phyloP scores from a whole-genome alignment of 2,888 invertebrate genomes.

The Hypercompe scribonia region DNA sequence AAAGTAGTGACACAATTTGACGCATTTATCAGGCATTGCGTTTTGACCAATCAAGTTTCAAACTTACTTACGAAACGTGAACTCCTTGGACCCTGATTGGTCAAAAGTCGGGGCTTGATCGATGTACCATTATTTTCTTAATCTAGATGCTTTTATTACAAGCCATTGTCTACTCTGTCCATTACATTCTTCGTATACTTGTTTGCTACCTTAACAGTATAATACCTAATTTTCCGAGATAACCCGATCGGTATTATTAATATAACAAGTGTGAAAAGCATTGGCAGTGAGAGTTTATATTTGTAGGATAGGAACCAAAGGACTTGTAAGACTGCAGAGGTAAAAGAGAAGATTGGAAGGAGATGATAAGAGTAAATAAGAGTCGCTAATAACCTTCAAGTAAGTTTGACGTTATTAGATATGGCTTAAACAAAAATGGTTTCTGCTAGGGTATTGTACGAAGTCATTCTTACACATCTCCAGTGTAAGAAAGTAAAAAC shows the following conservation, averaged over 20 bases:
- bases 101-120: too few species aligned
- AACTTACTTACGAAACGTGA: too few species aligned
- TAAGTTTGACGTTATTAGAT: neutral
- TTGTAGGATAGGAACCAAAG: slow-evolving; percentile 21
- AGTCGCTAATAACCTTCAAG: neutral
- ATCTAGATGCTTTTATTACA: neutral
- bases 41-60: too few species aligned
- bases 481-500: neutral
- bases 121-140: too few species aligned
- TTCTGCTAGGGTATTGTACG: neutral
- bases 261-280: neutral
- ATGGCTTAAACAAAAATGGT: neutral
- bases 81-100: too few species aligned
- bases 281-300: slow-evolving; percentile 4
- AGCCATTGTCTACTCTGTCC: neutral
- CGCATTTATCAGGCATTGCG: too few species aligned
- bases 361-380: neutral
- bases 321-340: slow-evolving; percentile 19
- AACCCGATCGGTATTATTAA: slow-evolving; percentile 12
- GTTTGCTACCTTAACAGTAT: neutral
- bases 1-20: too few species aligned
- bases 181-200: neutral
- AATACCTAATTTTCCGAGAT: neutral
- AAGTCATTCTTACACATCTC: neutral
- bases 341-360: neutral